Percentiles rank a stretch among this genome's conserved stretches.
Conservation (phyloP, 2,888 invertebrate species). For the Erebia aethiops region DNA sequence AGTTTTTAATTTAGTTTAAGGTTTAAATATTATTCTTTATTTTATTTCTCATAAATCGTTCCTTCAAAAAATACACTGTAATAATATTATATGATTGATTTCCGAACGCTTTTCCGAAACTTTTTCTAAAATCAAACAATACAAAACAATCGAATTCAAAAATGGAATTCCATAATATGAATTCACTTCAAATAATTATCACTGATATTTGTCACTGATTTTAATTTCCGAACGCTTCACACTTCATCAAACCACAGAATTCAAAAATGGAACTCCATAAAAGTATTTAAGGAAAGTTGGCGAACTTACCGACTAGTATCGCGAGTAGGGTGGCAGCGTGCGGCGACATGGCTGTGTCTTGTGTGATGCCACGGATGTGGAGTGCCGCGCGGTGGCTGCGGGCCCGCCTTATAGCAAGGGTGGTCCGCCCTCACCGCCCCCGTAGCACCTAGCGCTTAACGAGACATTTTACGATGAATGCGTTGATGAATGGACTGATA, state of each 20-base stretch:
- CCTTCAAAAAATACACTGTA: too few relatives aligned
- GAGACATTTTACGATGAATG: neutral
- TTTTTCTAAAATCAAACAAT: too few relatives aligned
- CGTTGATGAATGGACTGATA: too few relatives aligned
- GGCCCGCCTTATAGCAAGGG: constrained; percentile 64
- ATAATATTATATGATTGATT: too few relatives aligned
- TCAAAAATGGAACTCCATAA: constrained; percentile 13
- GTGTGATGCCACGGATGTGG: constrained; percentile 31
- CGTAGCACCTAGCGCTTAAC: neutral
- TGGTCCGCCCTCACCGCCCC: constrained; percentile 52
- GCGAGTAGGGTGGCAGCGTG: constrained; percentile 61
- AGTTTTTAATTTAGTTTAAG: too few relatives aligned
- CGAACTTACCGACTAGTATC: constrained; percentile 64
- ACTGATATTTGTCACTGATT: too few relatives aligned
- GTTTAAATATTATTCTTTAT: too few relatives aligned
- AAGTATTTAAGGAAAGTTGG: constrained; percentile 24
- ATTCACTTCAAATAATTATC: neutral
- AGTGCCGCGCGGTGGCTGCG: constrained; percentile 58
- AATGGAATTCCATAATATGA: neutral
- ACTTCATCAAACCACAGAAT: neutral
- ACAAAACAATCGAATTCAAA: too few relatives aligned
- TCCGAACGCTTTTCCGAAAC: too few relatives aligned
- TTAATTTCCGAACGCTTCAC: neutral
- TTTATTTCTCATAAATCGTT: too few relatives aligned
- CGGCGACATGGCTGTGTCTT: constrained; percentile 60